phyloP scores from a whole-genome alignment of 2,797 vertebrate genomes.

The Percopsis omiscomaycus region DNA sequence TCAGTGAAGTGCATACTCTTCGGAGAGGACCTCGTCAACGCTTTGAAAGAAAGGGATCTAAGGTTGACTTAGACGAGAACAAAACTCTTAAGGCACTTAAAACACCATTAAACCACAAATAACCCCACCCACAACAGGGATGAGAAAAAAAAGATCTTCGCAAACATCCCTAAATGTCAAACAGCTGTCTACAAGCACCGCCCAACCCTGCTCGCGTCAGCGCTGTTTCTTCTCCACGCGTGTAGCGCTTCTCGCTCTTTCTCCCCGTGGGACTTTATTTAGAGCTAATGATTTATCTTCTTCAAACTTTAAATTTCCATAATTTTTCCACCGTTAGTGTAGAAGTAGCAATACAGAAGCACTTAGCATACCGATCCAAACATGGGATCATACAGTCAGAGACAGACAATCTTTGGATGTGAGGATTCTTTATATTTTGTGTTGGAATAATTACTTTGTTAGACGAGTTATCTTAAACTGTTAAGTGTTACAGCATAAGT shows the following conservation, averaged over 20 bases:
- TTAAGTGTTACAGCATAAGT: conserved; percentile 40
- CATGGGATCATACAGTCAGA: conserved; percentile 32
- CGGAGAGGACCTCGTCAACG: conserved; percentile 24
- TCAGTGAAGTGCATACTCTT: conserved; percentile 37
- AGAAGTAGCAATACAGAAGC: conserved; percentile 7
- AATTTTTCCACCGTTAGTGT: conserved; percentile 18
- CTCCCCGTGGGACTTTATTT: conserved; percentile 45
- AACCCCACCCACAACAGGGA: conserved; percentile 49
- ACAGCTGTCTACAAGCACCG: conserved; percentile 54
- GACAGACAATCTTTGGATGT: conserved; percentile 56
- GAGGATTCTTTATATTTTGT: conserved; percentile 45
- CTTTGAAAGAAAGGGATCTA: conserved; percentile 48
- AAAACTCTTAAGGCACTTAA: conserved; percentile 78
- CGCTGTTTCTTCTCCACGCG: conserved; percentile 36
- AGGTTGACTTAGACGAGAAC: conserved; percentile 49
- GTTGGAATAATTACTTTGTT: conserved; percentile 46
- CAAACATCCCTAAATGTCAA: conserved; percentile 48
- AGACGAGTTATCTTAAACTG: conserved; percentile 46
- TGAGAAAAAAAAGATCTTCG: too few relatives aligned
- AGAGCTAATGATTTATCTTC: conserved; percentile 44
- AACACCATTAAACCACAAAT: conserved; percentile 66
- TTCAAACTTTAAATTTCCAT: conserved; percentile 17
- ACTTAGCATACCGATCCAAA: conserved; percentile 38
- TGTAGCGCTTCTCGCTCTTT: conserved; percentile 24
- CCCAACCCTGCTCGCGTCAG: conserved; percentile 11